These are phyloP conservation scores for Cydia pomonella DNA, from an alignment of 1,140 invertebrate genomes.

Conservation along the genomic window DNA sequence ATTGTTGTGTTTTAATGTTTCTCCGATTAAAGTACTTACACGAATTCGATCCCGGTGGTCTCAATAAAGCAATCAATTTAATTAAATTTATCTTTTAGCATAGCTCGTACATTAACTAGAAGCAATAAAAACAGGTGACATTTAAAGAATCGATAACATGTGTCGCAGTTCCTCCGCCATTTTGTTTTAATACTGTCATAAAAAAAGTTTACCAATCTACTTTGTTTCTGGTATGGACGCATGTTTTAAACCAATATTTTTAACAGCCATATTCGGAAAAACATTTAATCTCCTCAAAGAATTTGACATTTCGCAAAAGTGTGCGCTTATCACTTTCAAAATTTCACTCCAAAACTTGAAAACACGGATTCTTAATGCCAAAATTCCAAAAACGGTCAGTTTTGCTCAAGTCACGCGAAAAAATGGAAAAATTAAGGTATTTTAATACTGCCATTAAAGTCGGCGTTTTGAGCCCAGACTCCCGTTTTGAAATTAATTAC, in stretches of 20 bases:
- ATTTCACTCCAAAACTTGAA: constrained; percentile 12
- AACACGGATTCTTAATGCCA: constrained; percentile 26
- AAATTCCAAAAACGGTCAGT: constrained; percentile 17
- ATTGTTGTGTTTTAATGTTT: not conserved
- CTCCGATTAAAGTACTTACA: not conserved
- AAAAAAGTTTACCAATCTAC: not conserved
- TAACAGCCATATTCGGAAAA: not conserved
- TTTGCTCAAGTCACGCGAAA: not conserved
- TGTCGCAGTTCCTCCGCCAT: constrained; percentile 5
- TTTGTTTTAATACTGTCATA: not conserved
- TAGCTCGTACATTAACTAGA: constrained; percentile 7
- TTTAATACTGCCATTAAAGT: constrained; percentile 30
- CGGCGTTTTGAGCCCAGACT: not conserved
- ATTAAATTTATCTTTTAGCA: constrained; percentile 8
- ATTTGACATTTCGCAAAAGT: constrained; percentile 3
- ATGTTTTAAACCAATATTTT: not conserved
- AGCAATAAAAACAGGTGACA: constrained; percentile 28
- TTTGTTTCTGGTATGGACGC: not conserved
- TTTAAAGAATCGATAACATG: constrained; percentile 9
- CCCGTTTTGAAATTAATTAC: constrained; percentile 29
- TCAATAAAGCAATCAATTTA: constrained; percentile 14
- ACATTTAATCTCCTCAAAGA: constrained; percentile 19
- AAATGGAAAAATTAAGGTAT: constrained; percentile 21
- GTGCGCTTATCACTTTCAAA: constrained; percentile 27
- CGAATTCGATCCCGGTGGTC: not conserved